Conservation (phyloP, 2,797 vertebrate genomes). For the Sebastes glaucus region DNA sequence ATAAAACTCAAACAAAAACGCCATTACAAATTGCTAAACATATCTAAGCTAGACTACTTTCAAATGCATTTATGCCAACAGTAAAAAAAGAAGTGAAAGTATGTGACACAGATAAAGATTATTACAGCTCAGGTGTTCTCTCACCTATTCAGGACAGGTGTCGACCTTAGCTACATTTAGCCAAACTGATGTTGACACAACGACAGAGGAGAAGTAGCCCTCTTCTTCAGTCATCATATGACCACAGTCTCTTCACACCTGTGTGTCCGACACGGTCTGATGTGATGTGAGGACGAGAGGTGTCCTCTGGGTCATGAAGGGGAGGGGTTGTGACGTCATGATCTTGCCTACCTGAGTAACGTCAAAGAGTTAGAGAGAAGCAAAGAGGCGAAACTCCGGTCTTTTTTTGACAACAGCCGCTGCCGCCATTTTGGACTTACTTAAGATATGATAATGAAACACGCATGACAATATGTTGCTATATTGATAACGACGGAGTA, state of each 20-base stretch:
- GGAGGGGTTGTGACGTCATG: conserved; percentile 25
- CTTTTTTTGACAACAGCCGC: too few species aligned
- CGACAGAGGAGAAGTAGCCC: not conserved
- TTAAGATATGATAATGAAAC: too few species aligned
- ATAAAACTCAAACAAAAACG: not conserved
- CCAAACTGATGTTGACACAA: not conserved
- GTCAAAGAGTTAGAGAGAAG: too few species aligned
- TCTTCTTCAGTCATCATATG: not conserved
- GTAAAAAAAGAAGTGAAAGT: not conserved
- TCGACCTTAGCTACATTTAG: not conserved
- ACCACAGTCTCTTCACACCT: not conserved
- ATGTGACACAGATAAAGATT: not conserved
- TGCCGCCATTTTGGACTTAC: too few species aligned
- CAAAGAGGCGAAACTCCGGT: too few species aligned
- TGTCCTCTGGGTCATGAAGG: not conserved
- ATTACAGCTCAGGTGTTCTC: not conserved
- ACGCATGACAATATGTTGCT: too few species aligned
- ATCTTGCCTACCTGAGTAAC: conserved; percentile 19
- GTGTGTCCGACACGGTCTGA: conserved; percentile 10
- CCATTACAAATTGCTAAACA: not conserved
- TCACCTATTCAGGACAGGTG: not conserved
- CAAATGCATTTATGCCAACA: not conserved
- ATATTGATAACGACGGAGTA: too few species aligned
- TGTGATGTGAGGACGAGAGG: not conserved
- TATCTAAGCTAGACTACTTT: not conserved